Conservation (phyloP, 2,797 vertebrate species). For the Coregonus ussuriensis region DNA sequence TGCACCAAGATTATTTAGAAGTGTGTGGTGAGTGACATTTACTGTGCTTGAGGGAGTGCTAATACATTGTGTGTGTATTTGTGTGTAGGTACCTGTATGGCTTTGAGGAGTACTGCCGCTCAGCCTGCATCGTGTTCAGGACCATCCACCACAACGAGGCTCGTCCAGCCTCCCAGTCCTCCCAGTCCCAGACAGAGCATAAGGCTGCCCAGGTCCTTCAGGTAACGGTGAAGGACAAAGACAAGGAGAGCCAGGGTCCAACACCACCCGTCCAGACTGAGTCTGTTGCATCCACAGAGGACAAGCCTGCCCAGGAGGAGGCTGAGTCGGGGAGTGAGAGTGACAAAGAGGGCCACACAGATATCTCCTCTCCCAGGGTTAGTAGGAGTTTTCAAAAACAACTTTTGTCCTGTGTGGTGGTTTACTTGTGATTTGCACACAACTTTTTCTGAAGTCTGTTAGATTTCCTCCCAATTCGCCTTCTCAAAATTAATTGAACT, state of each 20-base stretch:
- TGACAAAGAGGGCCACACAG: constrained; percentile 73
- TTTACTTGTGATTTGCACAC: too few species aligned
- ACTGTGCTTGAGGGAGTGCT: background rate
- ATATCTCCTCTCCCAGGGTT: constrained; percentile 59
- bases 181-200: too few species aligned
- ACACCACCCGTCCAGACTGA: constrained; percentile 37
- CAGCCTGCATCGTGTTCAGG: constrained; percentile 92
- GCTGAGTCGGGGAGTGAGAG: constrained; percentile 84
- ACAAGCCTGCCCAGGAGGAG: constrained; percentile 34
- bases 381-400: constrained; percentile 21
- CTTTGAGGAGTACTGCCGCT: constrained; percentile 96
- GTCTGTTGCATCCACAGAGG: constrained; percentile 38
- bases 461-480: too few species aligned
- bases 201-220: too few species aligned
- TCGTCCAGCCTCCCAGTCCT: too few species aligned
- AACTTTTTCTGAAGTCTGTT: too few species aligned
- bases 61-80: background rate
- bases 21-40: too few species aligned
- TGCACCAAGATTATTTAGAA: too few species aligned
- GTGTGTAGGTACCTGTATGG: constrained; percentile 90
- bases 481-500: too few species aligned
- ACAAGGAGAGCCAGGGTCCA: constrained; percentile 27
- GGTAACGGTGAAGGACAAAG: constrained; percentile 22
- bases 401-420: too few species aligned
- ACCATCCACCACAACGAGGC: constrained; percentile 95